phyloP scores from a whole-genome alignment of 2,888 invertebrate genomes.

The Merodon equestris region DNA sequence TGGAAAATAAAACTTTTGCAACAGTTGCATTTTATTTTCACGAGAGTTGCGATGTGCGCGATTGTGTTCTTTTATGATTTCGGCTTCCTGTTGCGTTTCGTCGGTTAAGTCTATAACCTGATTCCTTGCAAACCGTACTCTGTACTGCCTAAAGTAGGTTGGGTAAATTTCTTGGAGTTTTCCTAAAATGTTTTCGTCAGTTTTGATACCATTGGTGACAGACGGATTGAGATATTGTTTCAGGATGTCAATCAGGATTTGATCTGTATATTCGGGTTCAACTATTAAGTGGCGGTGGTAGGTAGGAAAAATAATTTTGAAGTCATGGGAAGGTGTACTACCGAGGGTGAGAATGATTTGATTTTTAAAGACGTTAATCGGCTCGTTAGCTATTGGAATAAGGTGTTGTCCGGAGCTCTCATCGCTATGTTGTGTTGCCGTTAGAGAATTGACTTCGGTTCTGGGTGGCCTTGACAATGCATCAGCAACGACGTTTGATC shows the following conservation, averaged over 20 bases:
- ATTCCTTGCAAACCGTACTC: background rate
- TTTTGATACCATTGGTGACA: constrained; percentile 22
- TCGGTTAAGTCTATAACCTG: background rate
- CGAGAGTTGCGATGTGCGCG: constrained; percentile 26
- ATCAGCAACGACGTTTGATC: constrained; percentile 26
- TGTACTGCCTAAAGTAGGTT: constrained; percentile 1
- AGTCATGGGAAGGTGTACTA: background rate
- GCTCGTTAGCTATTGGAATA: background rate
- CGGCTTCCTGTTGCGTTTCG: background rate
- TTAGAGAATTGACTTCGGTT: constrained; percentile 11
- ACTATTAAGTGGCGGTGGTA: background rate
- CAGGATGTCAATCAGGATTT: constrained; percentile 1
- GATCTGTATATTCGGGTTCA: background rate
- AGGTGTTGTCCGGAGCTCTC: constrained; percentile 1
- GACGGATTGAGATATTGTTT: constrained; percentile 7
- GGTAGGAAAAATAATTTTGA: constrained; percentile 3
- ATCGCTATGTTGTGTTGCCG: background rate
- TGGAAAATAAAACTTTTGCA: constrained; percentile 39
- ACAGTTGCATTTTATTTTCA: constrained; percentile 20
- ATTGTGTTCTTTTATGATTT: constrained; percentile 15
- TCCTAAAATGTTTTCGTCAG: constrained; percentile 23
- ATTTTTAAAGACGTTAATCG: constrained; percentile 8
- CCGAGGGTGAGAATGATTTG: background rate
- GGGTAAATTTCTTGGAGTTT: constrained; percentile 18
- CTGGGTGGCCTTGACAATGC: constrained; percentile 16